Evolutionary conservation across 2,888 invertebrate genomes (phyloP).

Genomic region (Pelosia muscerda): DNA sequence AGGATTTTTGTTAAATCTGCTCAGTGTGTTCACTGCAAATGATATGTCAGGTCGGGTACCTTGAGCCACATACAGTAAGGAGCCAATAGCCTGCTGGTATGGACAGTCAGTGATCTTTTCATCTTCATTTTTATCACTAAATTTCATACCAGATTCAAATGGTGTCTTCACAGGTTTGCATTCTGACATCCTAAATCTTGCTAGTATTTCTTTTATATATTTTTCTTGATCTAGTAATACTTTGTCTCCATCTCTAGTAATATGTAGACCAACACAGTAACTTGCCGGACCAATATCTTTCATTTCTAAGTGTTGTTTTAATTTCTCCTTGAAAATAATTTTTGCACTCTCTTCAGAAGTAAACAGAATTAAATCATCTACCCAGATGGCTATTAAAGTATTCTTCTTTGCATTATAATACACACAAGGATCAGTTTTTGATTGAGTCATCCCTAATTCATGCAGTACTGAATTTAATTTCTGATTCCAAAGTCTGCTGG

Average conservation of each 20-base stretch:
- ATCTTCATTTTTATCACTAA: too few relatives aligned
- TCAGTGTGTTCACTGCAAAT: constrained; percentile 12
- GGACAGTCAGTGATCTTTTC: too few relatives aligned
- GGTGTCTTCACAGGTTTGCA: constrained; percentile 19
- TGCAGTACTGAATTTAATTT: neutral
- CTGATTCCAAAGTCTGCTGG: neutral
- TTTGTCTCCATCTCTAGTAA: neutral
- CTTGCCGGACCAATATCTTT: constrained; percentile 16
- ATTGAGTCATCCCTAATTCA: neutral
- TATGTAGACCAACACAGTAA: constrained; percentile 12
- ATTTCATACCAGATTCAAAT: constrained; percentile 2
- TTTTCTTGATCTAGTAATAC: constrained; percentile 16
- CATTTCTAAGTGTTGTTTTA: constrained; percentile 14
- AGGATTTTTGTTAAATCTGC: constrained; percentile 11
- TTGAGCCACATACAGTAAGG: constrained; percentile 18
- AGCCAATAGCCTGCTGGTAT: too few relatives aligned
- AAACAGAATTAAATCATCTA: neutral
- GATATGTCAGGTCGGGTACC: constrained; percentile 16
- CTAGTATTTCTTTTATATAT: constrained; percentile 18
- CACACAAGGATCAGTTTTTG: neutral
- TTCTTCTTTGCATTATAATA: neutral
- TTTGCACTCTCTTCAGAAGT: neutral
- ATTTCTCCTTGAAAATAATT: neutral
- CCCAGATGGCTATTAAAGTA: neutral
- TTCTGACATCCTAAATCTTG: constrained; percentile 19